Conservation (phyloP, 2,888 invertebrate species). For the Tuta absoluta region DNA sequence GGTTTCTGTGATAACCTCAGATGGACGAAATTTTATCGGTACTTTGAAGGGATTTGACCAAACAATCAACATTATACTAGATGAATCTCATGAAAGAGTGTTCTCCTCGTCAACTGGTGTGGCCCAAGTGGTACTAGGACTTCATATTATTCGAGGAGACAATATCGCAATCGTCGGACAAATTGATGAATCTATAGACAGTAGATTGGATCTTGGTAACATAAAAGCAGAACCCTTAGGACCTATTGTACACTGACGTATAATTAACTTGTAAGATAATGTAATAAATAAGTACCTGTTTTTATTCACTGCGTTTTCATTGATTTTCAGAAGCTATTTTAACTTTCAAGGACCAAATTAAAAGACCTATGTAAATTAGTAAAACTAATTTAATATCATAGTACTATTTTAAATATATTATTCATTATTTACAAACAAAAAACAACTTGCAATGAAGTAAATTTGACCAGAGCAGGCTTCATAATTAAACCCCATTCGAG, state of each 20-base stretch:
- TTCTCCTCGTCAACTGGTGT: slow-evolving; percentile 96
- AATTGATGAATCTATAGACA: slow-evolving; percentile 91
- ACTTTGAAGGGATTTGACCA: slow-evolving; percentile 99
- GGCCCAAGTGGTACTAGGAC: slow-evolving; percentile 91
- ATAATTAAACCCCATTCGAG: neutral
- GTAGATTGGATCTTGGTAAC: slow-evolving; percentile 88
- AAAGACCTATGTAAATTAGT: neutral
- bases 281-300: slow-evolving; percentile 50
- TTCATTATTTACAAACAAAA: slow-evolving; percentile 17
- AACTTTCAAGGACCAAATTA: neutral
- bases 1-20: slow-evolving; percentile 97
- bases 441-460: slow-evolving; percentile 16
- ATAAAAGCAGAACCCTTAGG: slow-evolving; percentile 92
- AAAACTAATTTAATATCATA: slow-evolving; percentile 30
- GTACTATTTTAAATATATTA: slow-evolving; percentile 44
- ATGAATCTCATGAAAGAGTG: slow-evolving; percentile 99
- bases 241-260: slow-evolving; percentile 86
- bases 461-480: neutral
- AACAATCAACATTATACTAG: slow-evolving; percentile 98
- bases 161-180: slow-evolving; percentile 96
- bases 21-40: slow-evolving; percentile 98
- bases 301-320: slow-evolving; percentile 29
- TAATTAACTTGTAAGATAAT: slow-evolving; percentile 38
- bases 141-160: slow-evolving; percentile 98
- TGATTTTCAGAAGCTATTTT: neutral